Conservation (phyloP, 2,888 invertebrate species). For the Halictus ligatus region DNA sequence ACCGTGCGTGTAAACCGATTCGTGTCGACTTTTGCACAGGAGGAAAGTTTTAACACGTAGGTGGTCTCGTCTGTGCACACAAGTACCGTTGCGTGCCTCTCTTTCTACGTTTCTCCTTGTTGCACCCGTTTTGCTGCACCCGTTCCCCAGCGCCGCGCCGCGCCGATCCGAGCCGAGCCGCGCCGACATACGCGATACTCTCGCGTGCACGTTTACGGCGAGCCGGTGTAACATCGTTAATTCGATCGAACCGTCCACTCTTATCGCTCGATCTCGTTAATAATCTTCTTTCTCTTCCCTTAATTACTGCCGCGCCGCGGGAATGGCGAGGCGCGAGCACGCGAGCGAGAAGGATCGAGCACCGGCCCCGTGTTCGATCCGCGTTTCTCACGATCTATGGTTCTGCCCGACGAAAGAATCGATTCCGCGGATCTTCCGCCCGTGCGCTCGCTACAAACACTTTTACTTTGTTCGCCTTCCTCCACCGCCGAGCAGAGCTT, state of each 20-base stretch:
- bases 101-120: neutral
- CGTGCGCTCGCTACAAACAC: neutral
- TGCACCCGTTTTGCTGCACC: neutral
- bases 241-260: conserved; percentile 67
- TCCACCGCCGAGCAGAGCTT: neutral
- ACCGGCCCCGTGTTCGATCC: conserved; percentile 26
- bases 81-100: conserved; percentile 11
- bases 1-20: conserved; percentile 76
- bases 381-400: conserved; percentile 60
- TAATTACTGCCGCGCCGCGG: conserved; percentile 59
- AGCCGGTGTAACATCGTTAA: conserved; percentile 66
- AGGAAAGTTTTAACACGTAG: conserved; percentile 71
- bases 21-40: conserved; percentile 73
- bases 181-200: neutral
- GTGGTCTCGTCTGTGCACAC: conserved; percentile 49
- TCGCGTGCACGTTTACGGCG: conserved; percentile 48
- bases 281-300: conserved; percentile 67
- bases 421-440: neutral
- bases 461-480: neutral
- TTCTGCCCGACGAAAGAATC: neutral
- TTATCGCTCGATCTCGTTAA: conserved; percentile 72
- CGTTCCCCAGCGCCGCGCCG: neutral
- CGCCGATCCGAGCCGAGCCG: neutral
- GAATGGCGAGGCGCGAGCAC: conserved; percentile 28
- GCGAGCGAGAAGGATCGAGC: conserved; percentile 27